These are phyloP conservation scores for Lampropteryx suffumata DNA, from an alignment of 2,888 invertebrate species.

Conservation along the genomic window DNA sequence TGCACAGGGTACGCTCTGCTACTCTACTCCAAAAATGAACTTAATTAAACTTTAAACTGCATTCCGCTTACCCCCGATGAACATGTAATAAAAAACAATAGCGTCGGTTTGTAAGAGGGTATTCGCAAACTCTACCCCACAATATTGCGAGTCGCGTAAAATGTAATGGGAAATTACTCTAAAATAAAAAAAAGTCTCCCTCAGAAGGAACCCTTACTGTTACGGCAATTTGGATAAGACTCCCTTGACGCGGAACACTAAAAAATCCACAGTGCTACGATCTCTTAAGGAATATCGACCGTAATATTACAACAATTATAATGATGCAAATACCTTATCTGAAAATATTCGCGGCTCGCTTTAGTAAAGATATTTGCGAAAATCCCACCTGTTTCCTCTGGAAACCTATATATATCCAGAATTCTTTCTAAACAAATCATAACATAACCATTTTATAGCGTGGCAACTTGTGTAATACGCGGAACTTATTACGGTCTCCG, in stretches of 20 bases:
- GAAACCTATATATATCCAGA: no score
- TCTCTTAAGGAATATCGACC: neutral
- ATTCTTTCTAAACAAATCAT: no score
- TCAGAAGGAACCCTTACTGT: constrained; percentile 65
- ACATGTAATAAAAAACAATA: constrained; percentile 45
- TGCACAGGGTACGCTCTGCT: neutral
- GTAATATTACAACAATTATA: neutral
- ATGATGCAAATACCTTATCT: no score
- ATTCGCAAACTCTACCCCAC: constrained; percentile 65
- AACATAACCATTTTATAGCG: no score
- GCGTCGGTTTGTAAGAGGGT: constrained; percentile 35
- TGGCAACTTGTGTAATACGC: no score
- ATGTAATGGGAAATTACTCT: constrained; percentile 78
- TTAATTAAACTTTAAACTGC: constrained; percentile 35
- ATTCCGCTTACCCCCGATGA: constrained; percentile 27
- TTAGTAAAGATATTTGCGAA: no score
- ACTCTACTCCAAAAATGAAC: constrained; percentile 21
- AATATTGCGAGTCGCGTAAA: constrained; percentile 64
- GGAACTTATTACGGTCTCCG: neutral
- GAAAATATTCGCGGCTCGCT: no score
- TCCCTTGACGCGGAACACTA: constrained; percentile 66
- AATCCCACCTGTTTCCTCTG: no score
- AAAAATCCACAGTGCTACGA: constrained; percentile 64
- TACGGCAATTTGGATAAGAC: constrained; percentile 75
- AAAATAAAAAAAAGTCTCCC: constrained; percentile 74